These are phyloP conservation scores for Holocentrus rufus DNA, from an alignment of 2,797 vertebrate species.

Conservation along the genomic window DNA sequence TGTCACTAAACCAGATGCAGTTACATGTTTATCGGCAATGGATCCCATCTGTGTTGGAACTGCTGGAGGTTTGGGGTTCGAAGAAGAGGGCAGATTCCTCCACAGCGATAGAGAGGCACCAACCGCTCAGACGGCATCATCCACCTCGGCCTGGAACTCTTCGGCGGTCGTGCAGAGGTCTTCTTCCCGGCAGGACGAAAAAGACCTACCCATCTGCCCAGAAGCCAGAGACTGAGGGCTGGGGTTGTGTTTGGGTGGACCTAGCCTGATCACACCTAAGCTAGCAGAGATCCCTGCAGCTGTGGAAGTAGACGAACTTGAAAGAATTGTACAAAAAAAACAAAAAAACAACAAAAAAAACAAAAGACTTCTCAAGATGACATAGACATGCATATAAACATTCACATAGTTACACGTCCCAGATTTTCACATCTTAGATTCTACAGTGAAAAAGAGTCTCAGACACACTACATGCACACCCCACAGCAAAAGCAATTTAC, in stretches of 20 bases:
- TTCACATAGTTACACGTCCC: conserved; percentile 46
- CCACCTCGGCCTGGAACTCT: conserved; percentile 42
- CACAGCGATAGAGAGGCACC: conserved; percentile 1
- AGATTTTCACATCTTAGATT: conserved; percentile 41
- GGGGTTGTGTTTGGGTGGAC: conserved; percentile 34
- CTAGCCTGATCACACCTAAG: conserved; percentile 44
- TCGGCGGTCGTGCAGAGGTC: conserved; percentile 38
- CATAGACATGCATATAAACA: conserved; percentile 34
- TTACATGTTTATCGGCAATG: conserved; percentile 39
- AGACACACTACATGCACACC: conserved; percentile 74
- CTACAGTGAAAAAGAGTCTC: conserved; percentile 58
- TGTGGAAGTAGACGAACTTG: conserved; percentile 68
- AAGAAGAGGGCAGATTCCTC: conserved; percentile 17
- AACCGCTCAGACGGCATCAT: conserved; percentile 39
- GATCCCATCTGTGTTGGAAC: conserved; percentile 51
- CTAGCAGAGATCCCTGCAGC: conserved; percentile 48
- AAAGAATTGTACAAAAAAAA: conserved; percentile 69
- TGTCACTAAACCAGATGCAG: conserved; percentile 53
- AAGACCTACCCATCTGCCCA: conserved; percentile 25
- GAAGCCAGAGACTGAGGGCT: conserved; percentile 40
- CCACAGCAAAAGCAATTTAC: conserved; percentile 32
- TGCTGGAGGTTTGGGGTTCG: conserved; percentile 39
- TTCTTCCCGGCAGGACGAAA: conserved; percentile 27
- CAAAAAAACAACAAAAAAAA: too few relatives aligned
- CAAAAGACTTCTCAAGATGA: conserved; percentile 53